Evolutionary conservation across 1,140 invertebrate genomes (phyloP).

Genomic region (Drosophila watanabei): DNA sequence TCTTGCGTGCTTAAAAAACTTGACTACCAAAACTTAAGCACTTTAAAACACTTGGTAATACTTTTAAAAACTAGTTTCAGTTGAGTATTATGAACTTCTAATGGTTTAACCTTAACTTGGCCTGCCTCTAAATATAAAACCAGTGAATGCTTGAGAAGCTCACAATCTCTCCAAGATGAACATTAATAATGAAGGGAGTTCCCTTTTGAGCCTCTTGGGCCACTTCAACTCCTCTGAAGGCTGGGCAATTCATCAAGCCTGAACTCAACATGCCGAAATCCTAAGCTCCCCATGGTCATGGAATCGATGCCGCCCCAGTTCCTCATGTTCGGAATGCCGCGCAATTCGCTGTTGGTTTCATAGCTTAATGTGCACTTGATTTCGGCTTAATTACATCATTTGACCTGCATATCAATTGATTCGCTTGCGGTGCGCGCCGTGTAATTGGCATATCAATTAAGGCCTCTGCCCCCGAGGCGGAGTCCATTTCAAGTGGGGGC

Average conservation of each 20-base stretch:
- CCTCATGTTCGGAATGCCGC: background rate
- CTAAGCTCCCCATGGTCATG: slow-evolving; percentile 6
- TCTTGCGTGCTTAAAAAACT: background rate
- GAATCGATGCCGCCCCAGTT: slow-evolving; percentile 3
- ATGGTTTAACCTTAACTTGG: background rate
- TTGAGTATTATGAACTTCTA: background rate
- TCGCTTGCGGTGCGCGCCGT: slow-evolving; percentile 28
- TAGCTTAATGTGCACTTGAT: slow-evolving; percentile 56
- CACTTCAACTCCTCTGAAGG: no score
- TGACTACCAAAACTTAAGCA: background rate
- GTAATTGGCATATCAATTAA: slow-evolving; percentile 58
- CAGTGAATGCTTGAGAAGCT: background rate
- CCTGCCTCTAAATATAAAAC: background rate
- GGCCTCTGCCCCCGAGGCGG: slow-evolving; percentile 6
- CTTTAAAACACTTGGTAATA: no score
- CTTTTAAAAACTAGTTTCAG: background rate
- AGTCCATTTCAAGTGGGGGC: slow-evolving; percentile 12
- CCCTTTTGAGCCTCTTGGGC: background rate
- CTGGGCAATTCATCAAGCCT: background rate
- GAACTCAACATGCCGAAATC: background rate
- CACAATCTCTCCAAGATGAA: background rate
- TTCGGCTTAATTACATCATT: slow-evolving; percentile 52
- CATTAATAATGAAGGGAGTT: no score
- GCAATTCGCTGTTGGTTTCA: slow-evolving; percentile 22
- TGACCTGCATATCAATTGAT: slow-evolving; percentile 55